Evolutionary conservation across 2,888 invertebrate species (phyloP), one percentile per base, ranked within the genome.

Genomic region (Gandaritis pyraliata): DNA sequence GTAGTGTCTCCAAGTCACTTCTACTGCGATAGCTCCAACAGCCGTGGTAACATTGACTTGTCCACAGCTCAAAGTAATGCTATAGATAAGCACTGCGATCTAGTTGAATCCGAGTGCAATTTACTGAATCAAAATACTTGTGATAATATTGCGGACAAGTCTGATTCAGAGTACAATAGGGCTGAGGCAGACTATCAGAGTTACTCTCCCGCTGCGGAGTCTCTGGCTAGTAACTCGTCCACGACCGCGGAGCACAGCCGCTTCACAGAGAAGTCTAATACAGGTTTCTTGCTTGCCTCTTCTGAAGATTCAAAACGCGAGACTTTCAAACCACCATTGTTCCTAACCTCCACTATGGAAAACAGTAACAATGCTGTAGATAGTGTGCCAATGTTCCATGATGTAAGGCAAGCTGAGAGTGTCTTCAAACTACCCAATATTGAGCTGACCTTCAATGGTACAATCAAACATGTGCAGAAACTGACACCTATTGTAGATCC

Each of bases 361-460:
- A 93, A 93, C 63, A 93, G 93, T 65, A 93, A 90, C 68, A 93
- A 93, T 81, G 93, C 93, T 4, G 88, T 92, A 2, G 93, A 93
- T 61, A 87, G 88, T 69, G 88, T 88, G 43, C 89, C 87, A 0
- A 73, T 90, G 80, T 91, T 90, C 55, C 82, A 81, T 69, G 81
- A 85, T 69, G 80, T 83, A n/a, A 81, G 81, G 71, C 81, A 78
- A 46, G 74, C 81, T 2, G 87, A 89, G 54, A 86, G 69, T 65
- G 83, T 92, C 23, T 93, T 93, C 65, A 93, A 93, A 70, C 76
- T 92, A 38, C 93, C 93, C 2, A 90, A 86, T 30, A 87, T 82
- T 54, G 92, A 93, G 69, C 72, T 92, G 23, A 84, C 92, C 0
- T 93, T 93, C 64, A 93, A 92, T 76, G 93, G 92, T 38, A 92